A percentile compares a stretch with the other conserved stretches of the same genome.
These are phyloP conservation scores for Desmodus rotundus DNA, from an alignment of 2,113 vertebrate genomes.

Conservation along the genomic window DNA sequence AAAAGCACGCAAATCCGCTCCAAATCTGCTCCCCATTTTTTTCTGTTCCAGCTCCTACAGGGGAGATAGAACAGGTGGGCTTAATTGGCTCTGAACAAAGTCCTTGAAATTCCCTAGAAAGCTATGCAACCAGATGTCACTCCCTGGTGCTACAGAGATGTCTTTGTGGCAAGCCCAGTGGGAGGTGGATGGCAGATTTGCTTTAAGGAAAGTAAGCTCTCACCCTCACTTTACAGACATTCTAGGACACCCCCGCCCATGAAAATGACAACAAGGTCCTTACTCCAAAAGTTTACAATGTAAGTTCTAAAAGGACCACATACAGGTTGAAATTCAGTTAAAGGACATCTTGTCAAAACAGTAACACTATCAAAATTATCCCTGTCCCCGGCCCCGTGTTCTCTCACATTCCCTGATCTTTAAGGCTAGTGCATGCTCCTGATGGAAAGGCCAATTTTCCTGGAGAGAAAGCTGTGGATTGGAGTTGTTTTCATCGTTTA, in stretches of 20 bases:
- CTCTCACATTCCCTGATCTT: not conserved
- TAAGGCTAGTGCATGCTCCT: not conserved
- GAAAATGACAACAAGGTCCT: not conserved
- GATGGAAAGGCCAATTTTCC: not conserved
- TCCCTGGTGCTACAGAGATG: not conserved
- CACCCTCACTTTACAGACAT: not conserved
- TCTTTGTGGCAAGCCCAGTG: slow-evolving; percentile 20
- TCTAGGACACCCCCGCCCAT: not conserved
- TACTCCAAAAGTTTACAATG: not conserved
- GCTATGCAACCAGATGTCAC: slow-evolving; percentile 35
- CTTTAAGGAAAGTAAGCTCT: not conserved
- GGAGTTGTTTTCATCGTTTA: not conserved
- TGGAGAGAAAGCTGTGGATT: not conserved
- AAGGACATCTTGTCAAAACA: not conserved
- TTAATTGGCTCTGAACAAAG: slow-evolving; percentile 50
- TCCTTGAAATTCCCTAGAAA: slow-evolving; percentile 44
- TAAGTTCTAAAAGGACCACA: not conserved
- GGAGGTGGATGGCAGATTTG: slow-evolving; percentile 5
- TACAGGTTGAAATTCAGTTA: not conserved
- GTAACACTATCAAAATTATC: not conserved
- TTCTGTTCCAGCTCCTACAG: not conserved
- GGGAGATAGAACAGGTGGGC: slow-evolving; percentile 40
- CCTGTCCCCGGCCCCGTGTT: not conserved
- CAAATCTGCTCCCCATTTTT: not conserved
- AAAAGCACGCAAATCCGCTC: slow-evolving; percentile 25